Evolutionary conservation across 2,888 invertebrate species (phyloP).

Genomic region (Sturmia bella): DNA sequence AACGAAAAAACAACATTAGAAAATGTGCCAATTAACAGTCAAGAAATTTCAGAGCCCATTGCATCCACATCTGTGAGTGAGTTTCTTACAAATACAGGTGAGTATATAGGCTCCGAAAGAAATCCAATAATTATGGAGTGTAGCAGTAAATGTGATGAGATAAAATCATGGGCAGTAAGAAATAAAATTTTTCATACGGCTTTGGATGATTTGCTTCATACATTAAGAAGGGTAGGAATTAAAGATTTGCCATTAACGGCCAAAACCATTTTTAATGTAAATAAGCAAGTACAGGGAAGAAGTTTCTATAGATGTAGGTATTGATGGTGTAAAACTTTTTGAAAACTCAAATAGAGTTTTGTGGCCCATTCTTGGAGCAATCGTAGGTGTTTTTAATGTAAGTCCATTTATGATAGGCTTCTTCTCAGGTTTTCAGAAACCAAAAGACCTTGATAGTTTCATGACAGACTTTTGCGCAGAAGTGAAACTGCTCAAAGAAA

Average conservation of each 20-base stretch:
- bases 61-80: too few species aligned
- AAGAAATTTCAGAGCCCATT: too few species aligned
- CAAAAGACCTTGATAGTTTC: slow-evolving; percentile 13
- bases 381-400: background rate
- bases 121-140: too few species aligned
- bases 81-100: too few species aligned
- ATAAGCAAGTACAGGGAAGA: background rate
- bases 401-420: background rate
- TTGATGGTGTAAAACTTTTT: slow-evolving; percentile 20
- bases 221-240: slow-evolving; percentile 1
- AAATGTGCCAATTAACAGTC: too few species aligned
- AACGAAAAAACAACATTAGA: too few species aligned
- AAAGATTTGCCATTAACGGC: slow-evolving; percentile 14
- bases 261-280: slow-evolving; percentile 4
- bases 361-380: background rate
- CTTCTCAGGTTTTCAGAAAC: background rate
- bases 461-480: slow-evolving; percentile 22
- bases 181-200: background rate
- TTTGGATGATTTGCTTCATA: background rate
- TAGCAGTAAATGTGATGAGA: background rate
- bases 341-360: slow-evolving; percentile 16
- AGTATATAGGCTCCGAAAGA: too few species aligned
- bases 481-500: slow-evolving; percentile 3
- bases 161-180: background rate
- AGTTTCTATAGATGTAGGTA: background rate